A percentile compares a stretch with the other conserved stretches of the same genome.
These are phyloP conservation scores for Thamnaconus septentrionalis DNA, from an alignment of 2,113 vertebrate species.

Conservation along the genomic window DNA sequence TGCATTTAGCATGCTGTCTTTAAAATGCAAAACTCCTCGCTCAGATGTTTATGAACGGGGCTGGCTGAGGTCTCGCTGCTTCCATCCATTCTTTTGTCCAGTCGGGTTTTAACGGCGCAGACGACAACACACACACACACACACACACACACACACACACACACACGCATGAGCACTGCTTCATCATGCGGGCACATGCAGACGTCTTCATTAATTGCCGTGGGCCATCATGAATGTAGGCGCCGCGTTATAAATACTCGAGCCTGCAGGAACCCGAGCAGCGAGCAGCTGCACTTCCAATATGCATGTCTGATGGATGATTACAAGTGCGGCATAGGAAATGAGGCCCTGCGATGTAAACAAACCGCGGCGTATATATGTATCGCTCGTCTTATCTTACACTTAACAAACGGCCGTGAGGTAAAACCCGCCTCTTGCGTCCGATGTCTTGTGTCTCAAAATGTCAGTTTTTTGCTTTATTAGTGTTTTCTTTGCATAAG, in stretches of 20 bases:
- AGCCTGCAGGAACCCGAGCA: slow-evolving; percentile 46
- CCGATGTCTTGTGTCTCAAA: too few species aligned
- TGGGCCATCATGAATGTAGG: slow-evolving; percentile 51
- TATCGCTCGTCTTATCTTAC: slow-evolving; percentile 6
- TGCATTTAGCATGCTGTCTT: too few species aligned
- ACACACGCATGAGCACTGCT: slow-evolving; percentile 29
- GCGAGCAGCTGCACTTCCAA: slow-evolving; percentile 53
- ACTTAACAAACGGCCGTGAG: not conserved
- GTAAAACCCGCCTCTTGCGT: too few species aligned
- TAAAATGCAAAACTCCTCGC: slow-evolving; percentile 8
- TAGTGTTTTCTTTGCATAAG: too few species aligned
- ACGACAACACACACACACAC: slow-evolving; percentile 12
- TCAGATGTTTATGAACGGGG: slow-evolving; percentile 18
- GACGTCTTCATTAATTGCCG: slow-evolving; percentile 66
- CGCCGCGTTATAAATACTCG: slow-evolving; percentile 50
- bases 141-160: slow-evolving; percentile 23
- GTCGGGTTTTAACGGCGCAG: slow-evolving; percentile 36
- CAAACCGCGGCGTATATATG: slow-evolving; percentile 29
- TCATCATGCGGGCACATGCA: slow-evolving; percentile 67
- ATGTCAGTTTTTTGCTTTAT: too few species aligned
- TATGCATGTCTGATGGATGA: slow-evolving; percentile 54
- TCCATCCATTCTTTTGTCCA: slow-evolving; percentile 37
- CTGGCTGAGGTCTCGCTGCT: slow-evolving; percentile 11
- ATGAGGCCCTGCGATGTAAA: slow-evolving; percentile 33
- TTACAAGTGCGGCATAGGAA: slow-evolving; percentile 37